Percentiles rank a stretch among this genome's conserved stretches.
Evolutionary conservation across 2,888 invertebrate species (phyloP).

Genomic region (Caenorhabditis becei): DNA sequence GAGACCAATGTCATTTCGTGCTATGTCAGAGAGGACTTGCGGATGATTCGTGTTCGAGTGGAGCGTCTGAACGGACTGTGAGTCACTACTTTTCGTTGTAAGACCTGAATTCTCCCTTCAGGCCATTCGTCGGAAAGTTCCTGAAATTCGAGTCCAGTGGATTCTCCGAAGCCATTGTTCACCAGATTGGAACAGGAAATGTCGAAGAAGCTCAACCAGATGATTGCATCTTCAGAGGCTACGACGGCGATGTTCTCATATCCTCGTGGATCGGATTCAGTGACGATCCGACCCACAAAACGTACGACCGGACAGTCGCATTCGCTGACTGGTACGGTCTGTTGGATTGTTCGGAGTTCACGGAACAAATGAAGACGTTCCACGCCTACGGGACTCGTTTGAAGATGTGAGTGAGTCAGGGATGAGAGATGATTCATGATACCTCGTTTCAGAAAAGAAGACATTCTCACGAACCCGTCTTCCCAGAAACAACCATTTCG

Average conservation of each 20-base stretch:
- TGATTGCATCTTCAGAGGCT: background rate
- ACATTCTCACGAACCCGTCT: background rate
- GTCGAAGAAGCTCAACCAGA: background rate
- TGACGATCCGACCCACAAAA: conserved; percentile 14
- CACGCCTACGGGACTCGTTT: background rate
- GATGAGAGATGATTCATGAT: no score
- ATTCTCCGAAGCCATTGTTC: no score
- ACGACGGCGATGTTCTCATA: background rate
- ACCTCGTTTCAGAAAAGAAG: background rate
- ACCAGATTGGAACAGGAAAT: background rate
- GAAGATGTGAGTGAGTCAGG: background rate
- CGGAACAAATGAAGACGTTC: background rate
- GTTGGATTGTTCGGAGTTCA: conserved; percentile 15
- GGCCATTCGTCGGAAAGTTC: background rate
- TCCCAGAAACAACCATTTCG: background rate
- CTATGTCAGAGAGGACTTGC: no score
- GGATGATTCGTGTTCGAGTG: no score
- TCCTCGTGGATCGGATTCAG: conserved; percentile 37
- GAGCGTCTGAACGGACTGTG: no score
- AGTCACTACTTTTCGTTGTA: background rate
- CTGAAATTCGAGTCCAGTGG: background rate
- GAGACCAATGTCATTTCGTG: no score
- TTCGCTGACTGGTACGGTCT: conserved; percentile 34
- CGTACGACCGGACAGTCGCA: conserved; percentile 1
- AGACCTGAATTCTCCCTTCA: background rate